Conservation (phyloP, 64 coral and sea anemone genomes). For the Trachythela sp. region DNA sequence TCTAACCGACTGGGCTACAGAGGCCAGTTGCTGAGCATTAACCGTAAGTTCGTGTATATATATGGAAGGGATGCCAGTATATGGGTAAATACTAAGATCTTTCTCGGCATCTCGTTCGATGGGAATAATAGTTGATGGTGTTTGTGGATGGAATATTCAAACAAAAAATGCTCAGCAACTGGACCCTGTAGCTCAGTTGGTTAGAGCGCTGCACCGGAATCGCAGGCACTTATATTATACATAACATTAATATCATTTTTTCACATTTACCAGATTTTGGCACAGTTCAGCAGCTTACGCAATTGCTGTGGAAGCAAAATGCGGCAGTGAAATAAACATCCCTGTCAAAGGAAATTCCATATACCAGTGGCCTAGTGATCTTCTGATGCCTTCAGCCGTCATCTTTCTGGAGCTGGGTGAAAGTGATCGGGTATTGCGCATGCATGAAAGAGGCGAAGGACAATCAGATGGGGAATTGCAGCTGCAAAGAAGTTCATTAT, state of each 20-base stretch:
- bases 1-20: too few relatives aligned
- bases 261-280: conserved; percentile 21
- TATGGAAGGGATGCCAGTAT: too few relatives aligned
- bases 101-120: too few relatives aligned
- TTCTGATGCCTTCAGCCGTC: conserved; percentile 21
- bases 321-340: background rate
- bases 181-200: too few relatives aligned
- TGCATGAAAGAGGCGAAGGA: background rate
- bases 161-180: too few relatives aligned
- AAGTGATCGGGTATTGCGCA: background rate
- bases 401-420: background rate
- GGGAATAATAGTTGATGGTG: too few relatives aligned
- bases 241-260: background rate
- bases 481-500: background rate
- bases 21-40: too few relatives aligned
- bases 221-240: background rate
- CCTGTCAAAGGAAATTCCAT: background rate
- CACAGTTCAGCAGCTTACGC: conserved; percentile 39
- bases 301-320: conserved; percentile 13
- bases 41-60: too few relatives aligned
- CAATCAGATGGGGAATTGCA: background rate
- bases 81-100: too few relatives aligned
- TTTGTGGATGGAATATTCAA: too few relatives aligned
- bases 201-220: too few relatives aligned
- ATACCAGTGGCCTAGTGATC: conserved; percentile 34